These are phyloP conservation scores for Euphonia xanthogaster DNA, from an alignment of 2,797 vertebrate species.

Conservation along the genomic window DNA sequence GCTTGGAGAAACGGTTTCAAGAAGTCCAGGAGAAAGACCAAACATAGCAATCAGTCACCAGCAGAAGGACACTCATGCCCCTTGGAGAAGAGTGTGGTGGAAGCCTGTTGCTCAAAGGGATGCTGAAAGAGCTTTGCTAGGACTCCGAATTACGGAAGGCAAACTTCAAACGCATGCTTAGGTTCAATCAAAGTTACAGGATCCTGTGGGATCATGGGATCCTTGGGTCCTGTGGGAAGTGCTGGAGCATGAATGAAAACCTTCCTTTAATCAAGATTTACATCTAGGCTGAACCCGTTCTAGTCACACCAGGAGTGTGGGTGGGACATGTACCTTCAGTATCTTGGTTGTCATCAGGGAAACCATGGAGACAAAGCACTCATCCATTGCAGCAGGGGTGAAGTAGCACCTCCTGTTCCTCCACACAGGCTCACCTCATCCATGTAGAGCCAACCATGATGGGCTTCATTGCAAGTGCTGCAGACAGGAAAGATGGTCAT, in stretches of 20 bases:
- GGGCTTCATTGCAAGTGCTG: not conserved
- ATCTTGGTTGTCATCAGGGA: not conserved
- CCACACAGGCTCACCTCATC: not conserved
- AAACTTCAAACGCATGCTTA: not conserved
- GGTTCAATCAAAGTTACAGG: not conserved
- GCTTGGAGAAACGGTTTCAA: slow-evolving; percentile 87
- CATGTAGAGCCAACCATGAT: not conserved
- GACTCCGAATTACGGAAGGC: not conserved
- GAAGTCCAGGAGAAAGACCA: slow-evolving; percentile 73
- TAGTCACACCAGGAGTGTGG: not conserved
- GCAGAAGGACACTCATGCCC: not conserved
- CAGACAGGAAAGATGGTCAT: not conserved
- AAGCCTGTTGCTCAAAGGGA: not conserved
- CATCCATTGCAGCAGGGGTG: not conserved
- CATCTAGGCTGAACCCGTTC: slow-evolving; percentile 26
- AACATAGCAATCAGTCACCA: slow-evolving; percentile 11
- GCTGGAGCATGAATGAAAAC: not conserved
- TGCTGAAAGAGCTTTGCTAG: not conserved
- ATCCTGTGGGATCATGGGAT: not conserved
- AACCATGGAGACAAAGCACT: not conserved
- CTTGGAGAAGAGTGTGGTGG: not conserved
- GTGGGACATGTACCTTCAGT: not conserved
- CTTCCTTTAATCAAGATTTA: not conserved
- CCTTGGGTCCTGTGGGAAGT: not conserved
- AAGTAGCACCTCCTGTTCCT: not conserved